Evolutionary conservation across 2,888 invertebrate genomes (phyloP).

Genomic region (Clitarchus hookeri): DNA sequence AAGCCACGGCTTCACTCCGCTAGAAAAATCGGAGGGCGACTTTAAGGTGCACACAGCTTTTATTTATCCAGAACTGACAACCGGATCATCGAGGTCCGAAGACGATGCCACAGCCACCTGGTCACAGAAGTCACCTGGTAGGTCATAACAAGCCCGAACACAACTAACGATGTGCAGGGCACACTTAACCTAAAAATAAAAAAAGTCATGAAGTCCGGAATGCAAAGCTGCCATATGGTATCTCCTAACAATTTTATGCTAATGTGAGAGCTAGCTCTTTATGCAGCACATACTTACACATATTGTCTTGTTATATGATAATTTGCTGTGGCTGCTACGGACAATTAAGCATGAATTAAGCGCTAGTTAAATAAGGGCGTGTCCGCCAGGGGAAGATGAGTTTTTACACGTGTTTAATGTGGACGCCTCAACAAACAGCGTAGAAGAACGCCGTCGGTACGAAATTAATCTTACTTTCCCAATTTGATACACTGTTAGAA

Average conservation of each 20-base stretch:
- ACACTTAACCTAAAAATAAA: background rate
- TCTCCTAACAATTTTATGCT: background rate
- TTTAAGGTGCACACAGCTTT: no score
- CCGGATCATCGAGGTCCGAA: no score
- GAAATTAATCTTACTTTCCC: background rate
- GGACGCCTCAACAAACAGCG: background rate
- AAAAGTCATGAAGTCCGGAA: background rate
- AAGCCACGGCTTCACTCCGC: no score
- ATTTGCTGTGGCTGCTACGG: background rate
- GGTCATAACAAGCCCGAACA: background rate
- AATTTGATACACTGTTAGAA: no score
- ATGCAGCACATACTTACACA: background rate
- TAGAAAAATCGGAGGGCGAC: no score
- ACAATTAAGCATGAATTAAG: constrained; percentile 1
- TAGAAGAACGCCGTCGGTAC: background rate
- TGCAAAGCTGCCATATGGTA: background rate
- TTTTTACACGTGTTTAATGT: background rate
- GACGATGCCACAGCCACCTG: no score
- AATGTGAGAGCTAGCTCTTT: background rate
- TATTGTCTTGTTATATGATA: background rate
- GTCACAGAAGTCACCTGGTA: no score
- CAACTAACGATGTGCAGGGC: background rate
- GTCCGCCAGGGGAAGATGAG: background rate
- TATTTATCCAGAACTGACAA: no score
- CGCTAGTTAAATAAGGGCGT: background rate